These are phyloP conservation scores for Mus pahari DNA, from an alignment of 2,113 vertebrate genomes.

Conservation along the genomic window DNA sequence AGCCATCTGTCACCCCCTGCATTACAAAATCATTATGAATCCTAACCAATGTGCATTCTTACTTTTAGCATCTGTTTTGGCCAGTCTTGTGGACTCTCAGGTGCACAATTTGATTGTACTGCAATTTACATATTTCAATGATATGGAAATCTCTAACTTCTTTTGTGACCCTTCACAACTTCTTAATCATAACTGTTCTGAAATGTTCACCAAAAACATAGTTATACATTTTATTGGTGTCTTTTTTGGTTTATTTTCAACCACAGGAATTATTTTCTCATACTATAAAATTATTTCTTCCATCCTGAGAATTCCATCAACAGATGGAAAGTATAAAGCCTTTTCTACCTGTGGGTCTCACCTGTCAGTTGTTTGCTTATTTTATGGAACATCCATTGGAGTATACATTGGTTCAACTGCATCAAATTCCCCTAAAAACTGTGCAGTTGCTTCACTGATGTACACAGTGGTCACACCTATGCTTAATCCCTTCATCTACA, in stretches of 20 bases:
- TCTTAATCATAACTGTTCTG: background rate
- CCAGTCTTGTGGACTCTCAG: background rate
- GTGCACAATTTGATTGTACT: background rate
- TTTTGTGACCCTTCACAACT: background rate
- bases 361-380: background rate
- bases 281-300: constrained; percentile 18
- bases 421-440: background rate
- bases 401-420: background rate
- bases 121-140: background rate
- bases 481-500: constrained; percentile 5
- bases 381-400: background rate
- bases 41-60: background rate
- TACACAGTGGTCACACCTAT: background rate
- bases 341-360: constrained; percentile 10
- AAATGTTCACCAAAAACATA: background rate
- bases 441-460: background rate
- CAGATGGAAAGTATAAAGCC: background rate
- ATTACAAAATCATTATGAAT: background rate
- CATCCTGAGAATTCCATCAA: background rate
- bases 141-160: background rate
- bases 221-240: background rate
- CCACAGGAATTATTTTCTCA: background rate
- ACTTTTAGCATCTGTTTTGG: background rate
- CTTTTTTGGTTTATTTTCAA: background rate
- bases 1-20: background rate